Base-by-base conservation (phyloP, 2,113 vertebrate species). In the Syngnathus floridae region DNA sequence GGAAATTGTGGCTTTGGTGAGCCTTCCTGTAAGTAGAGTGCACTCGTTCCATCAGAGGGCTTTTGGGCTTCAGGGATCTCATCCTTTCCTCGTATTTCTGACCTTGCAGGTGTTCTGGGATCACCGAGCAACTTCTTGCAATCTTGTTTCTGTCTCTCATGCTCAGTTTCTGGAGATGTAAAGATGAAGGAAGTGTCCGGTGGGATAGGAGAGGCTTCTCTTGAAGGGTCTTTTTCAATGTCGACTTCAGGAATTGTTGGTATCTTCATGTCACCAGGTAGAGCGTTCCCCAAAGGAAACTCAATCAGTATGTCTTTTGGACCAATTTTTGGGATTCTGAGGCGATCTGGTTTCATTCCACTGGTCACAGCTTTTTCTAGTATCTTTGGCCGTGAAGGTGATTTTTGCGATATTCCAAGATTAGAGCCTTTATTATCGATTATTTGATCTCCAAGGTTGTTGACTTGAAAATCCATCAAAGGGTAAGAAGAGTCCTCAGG, bases 211-310 rank as follows among this genome's bases (percentile, higher is more conserved):
- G 88, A 89, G 16, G 88, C 86, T 40, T 89, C 88, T 74, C 88
- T 85, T 26, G 88, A 89, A 1, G 85, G 85, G 64, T 89, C 88
- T 67, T 79, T 87, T 66, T 89, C 88, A 66, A 89, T 17, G 0
- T 89, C 88, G 9, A 89, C 88, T 63, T 89, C 86, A 2, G 85
- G 88, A 19, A 89, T 89, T 19, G 83, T 76, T 66, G 84, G 83
- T 31, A 85, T 89, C 61, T 84, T 86, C 26, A 88, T 65, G 70
- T 89, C 78, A 2, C 65, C 86, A 1, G 88, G 79, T 31, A 85
- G 64, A 35, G 84, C 86, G 26, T 62, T 85, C 65, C 86, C 84
- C 62, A 88, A 72, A 40, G 84, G 80, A 38, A 89, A 78, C 48
- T 89, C 87, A 19, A 37, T 81, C 46, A 85, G 66, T 58, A 78